phyloP scores from a whole-genome alignment of 2,888 invertebrate genomes.

The Phortica magna region DNA sequence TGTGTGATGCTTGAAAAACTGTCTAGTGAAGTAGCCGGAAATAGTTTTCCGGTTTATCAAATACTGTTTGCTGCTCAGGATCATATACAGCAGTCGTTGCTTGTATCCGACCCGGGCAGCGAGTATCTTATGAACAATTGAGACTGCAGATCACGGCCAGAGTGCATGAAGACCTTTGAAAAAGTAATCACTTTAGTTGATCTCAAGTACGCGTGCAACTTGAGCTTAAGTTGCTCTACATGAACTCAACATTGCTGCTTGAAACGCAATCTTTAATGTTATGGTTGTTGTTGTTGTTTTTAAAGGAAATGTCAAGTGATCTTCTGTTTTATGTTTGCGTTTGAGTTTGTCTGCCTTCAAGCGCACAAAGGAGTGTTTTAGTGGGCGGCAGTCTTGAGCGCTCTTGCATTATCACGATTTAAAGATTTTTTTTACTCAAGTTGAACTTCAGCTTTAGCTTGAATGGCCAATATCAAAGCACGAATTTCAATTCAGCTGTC shows the following conservation, averaged over 20 bases:
- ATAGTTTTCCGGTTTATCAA: no score
- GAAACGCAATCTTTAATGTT: no score
- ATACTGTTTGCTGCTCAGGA: no score
- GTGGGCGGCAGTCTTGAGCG: not conserved
- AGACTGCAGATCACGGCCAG: no score
- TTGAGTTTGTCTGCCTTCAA: slow-evolving; percentile 1
- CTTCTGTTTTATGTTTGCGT: not conserved
- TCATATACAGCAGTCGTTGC: no score
- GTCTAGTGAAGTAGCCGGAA: no score
- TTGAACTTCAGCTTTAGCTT: slow-evolving; percentile 30
- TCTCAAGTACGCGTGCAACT: slow-evolving; percentile 25
- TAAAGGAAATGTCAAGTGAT: slow-evolving; percentile 23
- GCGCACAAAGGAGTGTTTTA: not conserved
- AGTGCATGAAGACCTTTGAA: not conserved
- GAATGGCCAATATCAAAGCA: slow-evolving; percentile 32
- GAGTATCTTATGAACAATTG: no score
- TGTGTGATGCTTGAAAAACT: no score
- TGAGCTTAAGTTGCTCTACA: not conserved
- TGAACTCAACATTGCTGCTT: not conserved
- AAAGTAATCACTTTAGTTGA: not conserved
- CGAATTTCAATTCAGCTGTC: slow-evolving; percentile 6
- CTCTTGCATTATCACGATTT: not conserved
- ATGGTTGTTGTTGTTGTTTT: not conserved
- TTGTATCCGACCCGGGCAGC: no score
- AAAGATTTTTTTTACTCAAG: slow-evolving; percentile 18